Evolutionary conservation across 2,888 invertebrate species (phyloP).

Genomic region (Drosophila neonasuta): DNA sequence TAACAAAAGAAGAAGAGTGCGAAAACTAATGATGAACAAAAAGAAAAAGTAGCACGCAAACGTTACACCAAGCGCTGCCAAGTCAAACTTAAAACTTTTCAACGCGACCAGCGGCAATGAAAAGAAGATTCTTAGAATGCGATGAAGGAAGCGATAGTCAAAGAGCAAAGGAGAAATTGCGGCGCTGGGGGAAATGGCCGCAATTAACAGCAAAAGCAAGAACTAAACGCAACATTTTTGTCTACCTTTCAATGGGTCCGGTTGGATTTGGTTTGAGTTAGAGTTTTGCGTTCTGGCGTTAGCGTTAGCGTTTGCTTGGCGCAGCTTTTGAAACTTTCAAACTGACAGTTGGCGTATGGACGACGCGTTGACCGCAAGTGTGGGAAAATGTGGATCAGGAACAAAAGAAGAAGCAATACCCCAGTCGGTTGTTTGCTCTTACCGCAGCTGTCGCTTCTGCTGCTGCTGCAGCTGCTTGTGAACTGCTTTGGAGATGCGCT

Average conservation of each 20-base stretch:
- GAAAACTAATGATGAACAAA: constrained; percentile 67
- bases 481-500: constrained; percentile 28
- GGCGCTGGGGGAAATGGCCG: constrained; percentile 12
- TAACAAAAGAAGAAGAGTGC: constrained; percentile 48
- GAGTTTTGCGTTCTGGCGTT: neutral
- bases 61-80: constrained; percentile 30
- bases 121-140: constrained; percentile 8
- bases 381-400: constrained; percentile 55
- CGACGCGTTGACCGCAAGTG: constrained; percentile 58
- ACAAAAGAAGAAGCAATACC: constrained; percentile 6
- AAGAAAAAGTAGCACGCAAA: constrained; percentile 41
- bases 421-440: constrained; percentile 24
- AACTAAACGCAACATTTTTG: constrained; percentile 37
- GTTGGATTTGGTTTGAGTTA: constrained; percentile 1
- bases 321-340: constrained; percentile 30
- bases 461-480: constrained; percentile 7
- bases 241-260: constrained; percentile 15
- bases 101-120: constrained; percentile 1
- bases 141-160: neutral
- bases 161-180: neutral
- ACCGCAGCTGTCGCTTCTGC: constrained; percentile 2
- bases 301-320: constrained; percentile 9
- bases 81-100: constrained; percentile 42
- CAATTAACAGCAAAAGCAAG: constrained; percentile 62
- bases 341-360: constrained; percentile 61